These are phyloP conservation scores for Rotaria macrura DNA, from an alignment of 2,888 invertebrate genomes.

Conservation along the genomic window DNA sequence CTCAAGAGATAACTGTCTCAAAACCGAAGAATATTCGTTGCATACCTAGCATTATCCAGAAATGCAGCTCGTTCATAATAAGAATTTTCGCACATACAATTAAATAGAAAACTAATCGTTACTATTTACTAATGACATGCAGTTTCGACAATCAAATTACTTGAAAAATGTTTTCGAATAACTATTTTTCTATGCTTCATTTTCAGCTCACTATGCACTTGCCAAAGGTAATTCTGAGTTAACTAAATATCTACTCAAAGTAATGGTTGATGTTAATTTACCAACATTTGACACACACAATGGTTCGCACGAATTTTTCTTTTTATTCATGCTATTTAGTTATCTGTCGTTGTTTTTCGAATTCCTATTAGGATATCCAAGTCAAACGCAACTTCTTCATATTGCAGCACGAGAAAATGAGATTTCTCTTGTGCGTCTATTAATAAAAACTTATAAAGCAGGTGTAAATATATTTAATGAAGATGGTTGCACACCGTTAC, in stretches of 20 bases:
- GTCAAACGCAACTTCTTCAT: background rate
- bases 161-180: too few species aligned
- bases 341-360: too few species aligned
- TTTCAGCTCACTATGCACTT: constrained; percentile 18
- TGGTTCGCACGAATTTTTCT: background rate
- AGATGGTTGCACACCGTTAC: constrained; percentile 14
- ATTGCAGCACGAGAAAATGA: constrained; percentile 15
- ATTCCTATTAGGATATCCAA: background rate
- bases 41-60: too few species aligned
- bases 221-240: background rate
- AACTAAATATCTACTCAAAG: background rate
- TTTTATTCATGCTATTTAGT: background rate
- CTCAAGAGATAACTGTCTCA: too few species aligned
- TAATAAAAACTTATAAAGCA: background rate
- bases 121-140: too few species aligned
- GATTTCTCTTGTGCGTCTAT: background rate
- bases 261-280: background rate
- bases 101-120: too few species aligned
- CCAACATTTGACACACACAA: background rate
- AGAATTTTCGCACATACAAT: too few species aligned
- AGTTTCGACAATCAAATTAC: too few species aligned
- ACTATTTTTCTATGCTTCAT: background rate
- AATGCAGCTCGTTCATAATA: too few species aligned
- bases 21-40: too few species aligned
- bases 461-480: background rate